Conservation (phyloP, 2,888 invertebrate species). For the Philhelius pedissequus region DNA sequence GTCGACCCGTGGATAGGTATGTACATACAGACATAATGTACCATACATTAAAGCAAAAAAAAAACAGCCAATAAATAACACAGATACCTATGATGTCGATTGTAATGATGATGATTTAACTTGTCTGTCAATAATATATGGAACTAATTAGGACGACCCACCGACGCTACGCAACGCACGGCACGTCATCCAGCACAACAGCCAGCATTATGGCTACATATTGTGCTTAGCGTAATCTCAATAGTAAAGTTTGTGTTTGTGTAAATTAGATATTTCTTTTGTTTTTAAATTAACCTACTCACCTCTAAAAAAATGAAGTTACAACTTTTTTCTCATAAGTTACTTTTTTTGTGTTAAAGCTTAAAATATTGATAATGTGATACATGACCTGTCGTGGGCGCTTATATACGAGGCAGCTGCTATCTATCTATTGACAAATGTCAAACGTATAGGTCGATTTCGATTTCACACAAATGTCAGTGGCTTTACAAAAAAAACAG, state of each 20-base stretch:
- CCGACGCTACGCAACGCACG: too few relatives aligned
- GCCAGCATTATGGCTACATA: background rate
- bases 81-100: background rate
- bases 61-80: background rate
- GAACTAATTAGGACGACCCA: background rate
- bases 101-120: background rate
- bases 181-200: background rate
- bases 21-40: background rate
- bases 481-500: too few relatives aligned
- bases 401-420: background rate
- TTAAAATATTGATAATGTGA: slow-evolving; percentile 25
- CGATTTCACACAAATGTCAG: background rate
- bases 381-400: slow-evolving; percentile 26
- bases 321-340: background rate
- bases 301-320: background rate
- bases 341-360: background rate
- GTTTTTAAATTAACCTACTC: background rate
- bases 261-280: background rate
- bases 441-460: too few relatives aligned
- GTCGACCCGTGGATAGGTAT: too few relatives aligned
- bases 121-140: background rate
- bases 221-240: background rate
- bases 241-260: background rate
- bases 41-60: background rate
- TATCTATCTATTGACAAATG: too few relatives aligned